These are phyloP conservation scores for Lepidocolaptes lacrymiger DNA, from an alignment of 2,797 vertebrate genomes.

Conservation along the genomic window DNA sequence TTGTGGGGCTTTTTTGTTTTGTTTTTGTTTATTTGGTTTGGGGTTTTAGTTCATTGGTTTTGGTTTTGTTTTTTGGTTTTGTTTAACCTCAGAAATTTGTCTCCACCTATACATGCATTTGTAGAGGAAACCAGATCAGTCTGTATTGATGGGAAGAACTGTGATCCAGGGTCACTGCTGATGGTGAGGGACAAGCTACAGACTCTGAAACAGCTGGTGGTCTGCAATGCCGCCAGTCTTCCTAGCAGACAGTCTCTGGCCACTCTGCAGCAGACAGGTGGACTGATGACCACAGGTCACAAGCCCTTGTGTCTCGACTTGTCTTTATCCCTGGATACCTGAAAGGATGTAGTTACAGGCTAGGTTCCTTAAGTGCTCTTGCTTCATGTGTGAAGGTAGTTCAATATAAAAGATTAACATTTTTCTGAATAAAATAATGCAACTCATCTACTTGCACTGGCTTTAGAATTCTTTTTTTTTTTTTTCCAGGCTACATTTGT, in stretches of 20 bases:
- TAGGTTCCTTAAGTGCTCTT: background rate
- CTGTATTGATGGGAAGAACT: background rate
- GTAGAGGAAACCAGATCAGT: background rate
- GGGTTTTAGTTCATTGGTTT: background rate
- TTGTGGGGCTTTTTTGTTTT: background rate
- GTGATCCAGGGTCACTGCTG: background rate
- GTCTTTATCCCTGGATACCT: background rate
- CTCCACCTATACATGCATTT: background rate
- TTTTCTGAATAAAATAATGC: background rate
- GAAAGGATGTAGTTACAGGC: background rate
- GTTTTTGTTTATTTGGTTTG: background rate
- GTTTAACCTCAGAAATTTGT: background rate
- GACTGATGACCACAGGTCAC: background rate
- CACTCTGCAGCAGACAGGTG: background rate
- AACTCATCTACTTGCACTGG: fast-evolving
- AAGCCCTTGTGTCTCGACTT: background rate
- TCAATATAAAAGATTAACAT: background rate
- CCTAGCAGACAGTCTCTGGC: background rate
- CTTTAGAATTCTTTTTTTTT: background rate
- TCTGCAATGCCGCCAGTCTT: background rate
- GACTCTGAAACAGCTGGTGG: background rate
- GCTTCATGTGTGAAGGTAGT: background rate
- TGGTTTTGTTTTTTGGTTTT: background rate
- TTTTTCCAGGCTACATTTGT: background rate
- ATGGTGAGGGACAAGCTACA: background rate